phyloP scores from a whole-genome alignment of 1,140 invertebrate species.

The Musca domestica region DNA sequence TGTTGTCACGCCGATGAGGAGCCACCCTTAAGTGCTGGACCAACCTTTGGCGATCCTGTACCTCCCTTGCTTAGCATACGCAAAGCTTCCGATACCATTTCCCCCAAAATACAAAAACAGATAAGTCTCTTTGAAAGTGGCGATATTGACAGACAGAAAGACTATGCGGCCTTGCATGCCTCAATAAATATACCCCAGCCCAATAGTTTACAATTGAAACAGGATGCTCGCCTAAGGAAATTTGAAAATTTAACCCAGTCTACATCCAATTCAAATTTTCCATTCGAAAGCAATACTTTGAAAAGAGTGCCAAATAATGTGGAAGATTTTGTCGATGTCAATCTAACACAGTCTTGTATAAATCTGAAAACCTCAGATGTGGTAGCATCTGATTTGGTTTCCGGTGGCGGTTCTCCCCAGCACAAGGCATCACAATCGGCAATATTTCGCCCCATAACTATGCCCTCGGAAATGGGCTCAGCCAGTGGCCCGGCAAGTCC shows the following conservation, averaged over 20 bases:
- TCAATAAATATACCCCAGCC: constrained; percentile 44
- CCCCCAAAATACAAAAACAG: constrained; percentile 47
- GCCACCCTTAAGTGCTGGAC: background rate
- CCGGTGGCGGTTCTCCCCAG: constrained; percentile 13
- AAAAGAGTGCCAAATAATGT: constrained; percentile 38
- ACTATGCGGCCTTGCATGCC: constrained; percentile 34
- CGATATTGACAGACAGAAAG: constrained; percentile 19
- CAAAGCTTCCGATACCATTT: constrained; percentile 42
- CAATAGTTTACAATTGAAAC: constrained; percentile 34
- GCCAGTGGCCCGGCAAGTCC: constrained; percentile 25
- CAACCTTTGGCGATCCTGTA: constrained; percentile 7
- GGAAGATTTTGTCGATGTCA: constrained; percentile 37
- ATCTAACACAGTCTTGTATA: constrained; percentile 47
- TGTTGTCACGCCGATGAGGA: background rate
- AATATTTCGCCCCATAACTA: constrained; percentile 24
- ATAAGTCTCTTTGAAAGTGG: constrained; percentile 47
- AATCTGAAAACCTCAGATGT: constrained; percentile 39
- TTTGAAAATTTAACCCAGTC: constrained; percentile 49
- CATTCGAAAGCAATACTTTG: constrained; percentile 47
- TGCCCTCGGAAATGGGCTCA: constrained; percentile 18
- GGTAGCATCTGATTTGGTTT: background rate
- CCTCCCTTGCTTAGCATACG: constrained; percentile 26
- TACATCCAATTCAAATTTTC: constrained; percentile 49
- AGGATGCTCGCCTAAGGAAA: constrained; percentile 43
- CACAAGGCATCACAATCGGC: constrained; percentile 15